These are phyloP conservation scores for Tenualosa ilisha DNA, from an alignment of 2,797 vertebrate species.

Conservation along the genomic window DNA sequence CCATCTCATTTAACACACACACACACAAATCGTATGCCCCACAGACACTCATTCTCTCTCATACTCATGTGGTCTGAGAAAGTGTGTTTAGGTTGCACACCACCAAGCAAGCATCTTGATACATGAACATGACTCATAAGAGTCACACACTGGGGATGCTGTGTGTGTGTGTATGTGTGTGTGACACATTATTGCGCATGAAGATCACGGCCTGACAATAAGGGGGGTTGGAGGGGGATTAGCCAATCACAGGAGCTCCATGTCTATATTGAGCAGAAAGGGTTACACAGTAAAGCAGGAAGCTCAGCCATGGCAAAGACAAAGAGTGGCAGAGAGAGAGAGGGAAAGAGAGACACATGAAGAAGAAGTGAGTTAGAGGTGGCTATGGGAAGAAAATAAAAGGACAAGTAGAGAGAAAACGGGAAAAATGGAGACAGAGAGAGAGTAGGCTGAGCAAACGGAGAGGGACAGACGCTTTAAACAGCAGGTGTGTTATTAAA, in stretches of 20 bases:
- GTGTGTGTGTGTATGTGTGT: no score
- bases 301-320: background rate
- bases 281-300: slow-evolving; percentile 7
- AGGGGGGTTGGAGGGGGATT: background rate
- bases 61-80: background rate
- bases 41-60: background rate
- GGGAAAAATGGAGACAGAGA: slow-evolving; percentile 31
- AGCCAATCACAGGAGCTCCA: background rate
- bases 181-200: background rate
- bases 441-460: slow-evolving; percentile 35
- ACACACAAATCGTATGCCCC: background rate
- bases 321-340: slow-evolving; percentile 31
- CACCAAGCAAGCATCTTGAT: background rate
- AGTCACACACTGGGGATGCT: background rate
- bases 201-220: background rate
- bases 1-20: background rate
- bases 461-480: slow-evolving; percentile 63
- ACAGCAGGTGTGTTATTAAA: slow-evolving; percentile 69
- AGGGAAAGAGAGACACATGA: slow-evolving; percentile 30
- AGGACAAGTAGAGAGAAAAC: slow-evolving; percentile 34
- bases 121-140: background rate
- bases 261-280: background rate
- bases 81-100: background rate
- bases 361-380: background rate
- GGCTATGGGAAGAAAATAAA: slow-evolving; percentile 23